Conservation (phyloP, 1,140 invertebrate genomes). For the Bombus breviceps region DNA sequence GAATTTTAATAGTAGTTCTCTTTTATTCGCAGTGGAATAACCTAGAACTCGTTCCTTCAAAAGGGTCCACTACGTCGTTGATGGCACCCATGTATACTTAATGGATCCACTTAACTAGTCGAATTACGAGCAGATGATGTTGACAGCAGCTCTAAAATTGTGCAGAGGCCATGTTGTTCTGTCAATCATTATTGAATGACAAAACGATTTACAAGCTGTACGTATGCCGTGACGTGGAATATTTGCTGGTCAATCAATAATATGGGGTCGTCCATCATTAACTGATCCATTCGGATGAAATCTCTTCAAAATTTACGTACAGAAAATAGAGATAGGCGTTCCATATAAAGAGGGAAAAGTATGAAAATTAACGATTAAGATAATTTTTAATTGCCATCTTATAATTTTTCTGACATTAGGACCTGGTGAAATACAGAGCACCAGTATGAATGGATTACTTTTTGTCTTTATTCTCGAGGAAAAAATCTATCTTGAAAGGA, state of each 20-base stretch:
- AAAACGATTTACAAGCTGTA: slow-evolving; percentile 38
- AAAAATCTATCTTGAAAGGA: too few relatives aligned
- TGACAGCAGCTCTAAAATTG: slow-evolving; percentile 55
- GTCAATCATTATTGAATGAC: slow-evolving; percentile 55
- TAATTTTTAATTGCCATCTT: neutral
- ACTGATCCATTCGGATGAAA: neutral
- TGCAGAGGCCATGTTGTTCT: slow-evolving; percentile 25
- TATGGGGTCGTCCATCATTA: neutral
- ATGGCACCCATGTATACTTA: slow-evolving; percentile 49
- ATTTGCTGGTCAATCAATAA: slow-evolving; percentile 27
- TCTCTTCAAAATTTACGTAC: neutral
- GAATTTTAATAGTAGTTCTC: neutral
- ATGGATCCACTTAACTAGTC: slow-evolving; percentile 62
- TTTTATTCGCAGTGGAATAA: slow-evolving; percentile 8
- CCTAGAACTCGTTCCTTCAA: slow-evolving; percentile 29
- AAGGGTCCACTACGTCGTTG: slow-evolving; percentile 31
- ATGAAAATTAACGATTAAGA: neutral
- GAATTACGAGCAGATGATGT: slow-evolving; percentile 53
- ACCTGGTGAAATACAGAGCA: neutral
- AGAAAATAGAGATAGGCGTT: too few relatives aligned
- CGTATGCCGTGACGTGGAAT: neutral
- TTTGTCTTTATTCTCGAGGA: too few relatives aligned
- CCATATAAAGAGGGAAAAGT: neutral
- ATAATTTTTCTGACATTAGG: neutral
- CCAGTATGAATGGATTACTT: too few relatives aligned